Evolutionary conservation across 2,113 vertebrate genomes (phyloP).

Genomic region (Oostethus manadensis): DNA sequence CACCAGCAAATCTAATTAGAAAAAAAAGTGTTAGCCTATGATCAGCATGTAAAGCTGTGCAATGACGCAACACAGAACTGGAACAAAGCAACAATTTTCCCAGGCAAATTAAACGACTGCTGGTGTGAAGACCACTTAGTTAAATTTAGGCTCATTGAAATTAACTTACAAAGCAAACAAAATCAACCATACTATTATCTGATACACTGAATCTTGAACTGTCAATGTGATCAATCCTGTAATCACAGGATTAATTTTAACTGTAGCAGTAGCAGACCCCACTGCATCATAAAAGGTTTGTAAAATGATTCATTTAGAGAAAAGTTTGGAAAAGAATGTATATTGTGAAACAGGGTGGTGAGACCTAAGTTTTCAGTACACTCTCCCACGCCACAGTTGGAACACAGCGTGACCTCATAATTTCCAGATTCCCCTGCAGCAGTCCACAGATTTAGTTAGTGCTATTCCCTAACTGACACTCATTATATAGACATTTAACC

Average conservation of each 20-base stretch:
- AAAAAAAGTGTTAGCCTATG: too few relatives aligned
- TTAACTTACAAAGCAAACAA: background rate
- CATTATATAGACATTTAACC: constrained; percentile 9
- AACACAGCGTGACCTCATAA: constrained; percentile 43
- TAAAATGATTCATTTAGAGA: constrained; percentile 2
- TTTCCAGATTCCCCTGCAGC: constrained; percentile 41
- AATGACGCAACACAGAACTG: constrained; percentile 43
- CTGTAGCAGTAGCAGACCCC: background rate
- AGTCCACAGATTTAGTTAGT: constrained; percentile 32
- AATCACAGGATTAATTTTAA: background rate
- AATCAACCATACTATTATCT: background rate
- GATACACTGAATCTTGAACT: background rate
- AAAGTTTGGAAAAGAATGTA: constrained; percentile 4
- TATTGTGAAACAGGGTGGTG: constrained; percentile 28
- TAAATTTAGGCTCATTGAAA: too few relatives aligned
- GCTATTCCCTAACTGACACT: background rate
- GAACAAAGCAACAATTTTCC: constrained; percentile 45
- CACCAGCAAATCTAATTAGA: background rate
- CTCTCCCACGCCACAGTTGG: constrained; percentile 43
- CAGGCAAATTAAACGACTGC: constrained; percentile 26
- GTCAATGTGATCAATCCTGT: background rate
- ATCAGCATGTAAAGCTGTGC: constrained; percentile 7
- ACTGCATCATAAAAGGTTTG: constrained; percentile 15
- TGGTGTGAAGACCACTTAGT: constrained; percentile 10
- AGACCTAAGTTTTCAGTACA: constrained; percentile 10